phyloP scores from a whole-genome alignment of 2,113 vertebrate species.

The Meles meles region DNA sequence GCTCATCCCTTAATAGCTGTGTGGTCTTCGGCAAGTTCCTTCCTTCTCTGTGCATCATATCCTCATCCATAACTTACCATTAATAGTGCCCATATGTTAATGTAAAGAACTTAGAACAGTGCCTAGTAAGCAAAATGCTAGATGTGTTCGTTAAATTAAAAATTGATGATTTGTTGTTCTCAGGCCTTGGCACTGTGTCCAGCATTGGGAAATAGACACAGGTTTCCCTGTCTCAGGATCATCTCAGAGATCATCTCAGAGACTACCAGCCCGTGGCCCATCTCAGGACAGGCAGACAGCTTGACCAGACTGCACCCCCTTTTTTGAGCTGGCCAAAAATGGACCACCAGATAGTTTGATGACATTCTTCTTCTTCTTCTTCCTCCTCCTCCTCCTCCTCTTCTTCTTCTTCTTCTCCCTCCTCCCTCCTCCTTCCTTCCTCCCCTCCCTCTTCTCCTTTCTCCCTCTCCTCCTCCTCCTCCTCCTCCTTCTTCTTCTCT shows the following conservation, averaged over 20 bases:
- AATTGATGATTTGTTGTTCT: not conserved
- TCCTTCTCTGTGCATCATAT: not conserved
- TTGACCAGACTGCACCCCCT: not conserved
- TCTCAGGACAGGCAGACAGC: conserved; percentile 16
- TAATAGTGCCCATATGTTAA: not conserved
- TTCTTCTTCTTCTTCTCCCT: no score
- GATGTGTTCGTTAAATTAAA: conserved; percentile 30
- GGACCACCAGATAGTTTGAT: not conserved
- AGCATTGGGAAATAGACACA: not conserved
- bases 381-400: no score
- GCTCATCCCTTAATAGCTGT: not conserved
- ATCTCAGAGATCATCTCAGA: not conserved
- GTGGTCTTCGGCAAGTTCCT: not conserved
- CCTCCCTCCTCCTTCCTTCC: no score
- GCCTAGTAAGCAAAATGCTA: not conserved
- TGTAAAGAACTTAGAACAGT: not conserved
- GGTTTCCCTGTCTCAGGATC: not conserved
- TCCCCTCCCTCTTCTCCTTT: no score
- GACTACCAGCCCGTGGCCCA: not conserved
- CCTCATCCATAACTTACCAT: not conserved
- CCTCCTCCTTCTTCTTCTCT: no score
- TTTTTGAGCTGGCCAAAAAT: not conserved
- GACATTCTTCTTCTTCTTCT: not conserved
- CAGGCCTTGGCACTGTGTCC: not conserved
- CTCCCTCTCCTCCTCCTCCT: no score